phyloP scores from a whole-genome alignment of 1,140 invertebrate species.

The Megalonaias nervosa region DNA sequence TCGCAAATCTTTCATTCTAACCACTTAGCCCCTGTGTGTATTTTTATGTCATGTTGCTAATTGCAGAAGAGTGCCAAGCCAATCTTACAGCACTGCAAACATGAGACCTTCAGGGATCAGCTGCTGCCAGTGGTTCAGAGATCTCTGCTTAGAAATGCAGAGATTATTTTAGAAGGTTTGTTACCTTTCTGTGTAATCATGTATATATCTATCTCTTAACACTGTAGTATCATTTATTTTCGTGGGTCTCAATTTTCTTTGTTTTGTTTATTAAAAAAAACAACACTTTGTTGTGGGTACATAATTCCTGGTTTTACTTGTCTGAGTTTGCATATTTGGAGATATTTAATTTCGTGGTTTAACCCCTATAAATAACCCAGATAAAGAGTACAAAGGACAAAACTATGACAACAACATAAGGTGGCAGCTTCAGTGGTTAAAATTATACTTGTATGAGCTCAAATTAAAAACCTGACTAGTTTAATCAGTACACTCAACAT shows the following conservation, averaged over 20 bases:
- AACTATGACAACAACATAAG: too few species aligned
- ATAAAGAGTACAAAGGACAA: too few species aligned
- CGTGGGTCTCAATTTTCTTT: background rate
- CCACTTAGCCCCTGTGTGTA: background rate
- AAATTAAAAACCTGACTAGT: too few species aligned
- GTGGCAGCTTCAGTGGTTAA: too few species aligned
- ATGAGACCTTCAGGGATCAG: slow-evolving; percentile 83
- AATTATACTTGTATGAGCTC: too few species aligned
- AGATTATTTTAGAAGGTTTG: slow-evolving; percentile 84
- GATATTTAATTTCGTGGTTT: too few species aligned
- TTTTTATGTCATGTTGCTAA: slow-evolving; percentile 8
- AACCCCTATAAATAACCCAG: too few species aligned
- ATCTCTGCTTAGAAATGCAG: slow-evolving; percentile 93
- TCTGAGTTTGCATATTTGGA: background rate
- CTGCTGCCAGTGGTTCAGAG: slow-evolving; percentile 91
- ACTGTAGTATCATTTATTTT: background rate
- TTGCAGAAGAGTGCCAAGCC: slow-evolving; percentile 46
- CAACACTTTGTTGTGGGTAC: background rate
- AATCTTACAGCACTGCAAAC: slow-evolving; percentile 71
- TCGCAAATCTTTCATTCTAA: background rate
- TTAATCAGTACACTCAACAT: too few species aligned
- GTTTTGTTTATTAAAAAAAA: background rate
- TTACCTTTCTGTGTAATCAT: background rate
- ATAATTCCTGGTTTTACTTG: background rate
- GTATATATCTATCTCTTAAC: background rate